Evolutionary conservation across 2,888 invertebrate species (phyloP).

Genomic region (Cephus sareptanus): DNA sequence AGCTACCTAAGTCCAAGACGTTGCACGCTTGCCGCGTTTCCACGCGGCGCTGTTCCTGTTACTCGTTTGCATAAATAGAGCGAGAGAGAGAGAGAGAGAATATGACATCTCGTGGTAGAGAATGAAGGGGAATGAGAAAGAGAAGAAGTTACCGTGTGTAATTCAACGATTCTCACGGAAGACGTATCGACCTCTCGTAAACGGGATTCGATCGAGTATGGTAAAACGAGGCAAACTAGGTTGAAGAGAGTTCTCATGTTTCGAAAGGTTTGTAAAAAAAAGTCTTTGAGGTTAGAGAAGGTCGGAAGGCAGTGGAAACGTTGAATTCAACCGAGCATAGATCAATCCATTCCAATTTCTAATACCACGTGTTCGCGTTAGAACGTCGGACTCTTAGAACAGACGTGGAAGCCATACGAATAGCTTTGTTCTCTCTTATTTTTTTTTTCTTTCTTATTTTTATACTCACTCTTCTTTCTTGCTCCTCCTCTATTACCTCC

Average conservation of each 20-base stretch:
- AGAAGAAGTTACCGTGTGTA: background rate
- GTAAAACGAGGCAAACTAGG: background rate
- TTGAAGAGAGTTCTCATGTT: background rate
- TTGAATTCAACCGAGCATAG: constrained; percentile 39
- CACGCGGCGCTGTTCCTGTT: background rate
- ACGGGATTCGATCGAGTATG: constrained; percentile 30
- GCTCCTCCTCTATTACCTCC: background rate
- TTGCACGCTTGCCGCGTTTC: background rate
- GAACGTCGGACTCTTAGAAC: constrained; percentile 18
- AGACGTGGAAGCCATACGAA: background rate
- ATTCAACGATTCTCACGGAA: constrained; percentile 32
- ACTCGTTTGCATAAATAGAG: constrained; percentile 23
- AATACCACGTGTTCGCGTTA: constrained; percentile 27
- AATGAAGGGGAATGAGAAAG: background rate
- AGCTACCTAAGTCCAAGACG: background rate
- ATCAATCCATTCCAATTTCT: constrained; percentile 48
- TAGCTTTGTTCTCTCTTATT: background rate
- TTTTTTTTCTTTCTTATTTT: background rate
- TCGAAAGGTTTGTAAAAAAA: background rate
- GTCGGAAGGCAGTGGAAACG: constrained; percentile 10
- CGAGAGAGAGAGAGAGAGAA: constrained; percentile 7
- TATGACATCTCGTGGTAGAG: background rate
- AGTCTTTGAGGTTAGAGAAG: background rate
- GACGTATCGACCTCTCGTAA: constrained; percentile 35
- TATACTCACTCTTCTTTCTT: background rate